A percentile compares a stretch with the other conserved stretches of the same genome.
These are phyloP conservation scores for Oscheius sp. DNA, from an alignment of 1,140 invertebrate species.

Conservation along the genomic window DNA sequence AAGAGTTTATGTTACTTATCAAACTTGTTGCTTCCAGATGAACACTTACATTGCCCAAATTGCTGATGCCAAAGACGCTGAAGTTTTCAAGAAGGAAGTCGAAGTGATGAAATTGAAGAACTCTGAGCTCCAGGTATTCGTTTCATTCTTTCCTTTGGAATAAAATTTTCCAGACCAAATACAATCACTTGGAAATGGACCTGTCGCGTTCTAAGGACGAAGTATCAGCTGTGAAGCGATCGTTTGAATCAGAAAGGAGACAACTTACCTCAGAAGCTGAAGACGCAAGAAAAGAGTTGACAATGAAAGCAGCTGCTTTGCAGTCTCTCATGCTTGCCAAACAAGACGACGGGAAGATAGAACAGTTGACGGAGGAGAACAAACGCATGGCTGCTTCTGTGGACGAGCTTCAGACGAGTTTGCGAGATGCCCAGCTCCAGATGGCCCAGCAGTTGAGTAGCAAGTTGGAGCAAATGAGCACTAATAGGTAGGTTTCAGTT, in stretches of 20 bases:
- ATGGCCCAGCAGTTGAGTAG: slow-evolving; percentile 4
- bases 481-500: not conserved
- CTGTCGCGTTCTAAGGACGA: not conserved
- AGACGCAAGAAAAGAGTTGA: slow-evolving; percentile 39
- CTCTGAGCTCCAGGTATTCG: not conserved
- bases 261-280: slow-evolving; percentile 15
- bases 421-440: slow-evolving; percentile 3
- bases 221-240: slow-evolving; percentile 3
- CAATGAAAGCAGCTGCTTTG: slow-evolving; percentile 41
- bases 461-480: slow-evolving; percentile 6
- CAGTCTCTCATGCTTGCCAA: slow-evolving; percentile 43
- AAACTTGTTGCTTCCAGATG: not conserved
- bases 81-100: slow-evolving; percentile 21
- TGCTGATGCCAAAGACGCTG: not conserved
- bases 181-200: not conserved
- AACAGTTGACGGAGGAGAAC: slow-evolving; percentile 23
- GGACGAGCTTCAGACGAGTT: slow-evolving; percentile 15
- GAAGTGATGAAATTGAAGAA: not conserved
- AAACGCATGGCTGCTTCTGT: slow-evolving; percentile 10
- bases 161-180: not conserved
- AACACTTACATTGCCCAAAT: not conserved
- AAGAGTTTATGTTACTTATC: slow-evolving; percentile 12
- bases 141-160: not conserved
- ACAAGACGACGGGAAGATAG: slow-evolving; percentile 23
- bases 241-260: slow-evolving; percentile 32